A percentile compares a stretch with the other conserved stretches of the same genome.
Conservation (phyloP, 2,797 vertebrate species). For the Coreius guichenoti region DNA sequence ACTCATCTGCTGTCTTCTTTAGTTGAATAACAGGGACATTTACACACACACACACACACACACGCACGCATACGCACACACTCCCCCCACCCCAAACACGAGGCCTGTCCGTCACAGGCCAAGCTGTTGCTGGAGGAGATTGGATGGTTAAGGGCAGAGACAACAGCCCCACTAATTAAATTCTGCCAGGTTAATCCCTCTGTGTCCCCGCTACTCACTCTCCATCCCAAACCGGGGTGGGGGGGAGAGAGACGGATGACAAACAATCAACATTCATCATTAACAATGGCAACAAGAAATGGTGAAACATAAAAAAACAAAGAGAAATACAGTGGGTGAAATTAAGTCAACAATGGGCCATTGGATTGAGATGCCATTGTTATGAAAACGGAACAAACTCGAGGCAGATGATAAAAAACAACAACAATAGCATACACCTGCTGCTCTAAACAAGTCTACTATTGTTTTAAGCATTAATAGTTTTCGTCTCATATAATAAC, state of each 20-base stretch:
- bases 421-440: slow-evolving; percentile 50
- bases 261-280: slow-evolving; percentile 72
- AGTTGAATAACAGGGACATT: slow-evolving; percentile 20
- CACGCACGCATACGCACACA: not conserved
- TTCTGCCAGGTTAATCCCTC: slow-evolving; percentile 93
- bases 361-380: slow-evolving; percentile 27
- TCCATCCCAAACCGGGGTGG: slow-evolving; percentile 72
- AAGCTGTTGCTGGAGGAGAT: slow-evolving; percentile 70
- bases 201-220: slow-evolving; percentile 86
- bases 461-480: slow-evolving; percentile 34
- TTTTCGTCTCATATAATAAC: not conserved
- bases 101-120: slow-evolving; percentile 70
- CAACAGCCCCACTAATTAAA: slow-evolving; percentile 90
- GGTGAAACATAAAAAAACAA: slow-evolving; percentile 51
- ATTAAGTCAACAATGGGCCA: slow-evolving; percentile 43
- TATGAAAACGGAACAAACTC: slow-evolving; percentile 55
- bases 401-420: slow-evolving; percentile 27
- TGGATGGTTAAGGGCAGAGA: slow-evolving; percentile 79
- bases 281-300: slow-evolving; percentile 54
- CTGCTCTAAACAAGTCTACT: slow-evolving; percentile 35
- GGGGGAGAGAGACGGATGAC: slow-evolving; percentile 48
- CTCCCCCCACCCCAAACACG: slow-evolving; percentile 53
- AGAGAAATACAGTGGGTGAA: slow-evolving; percentile 53
- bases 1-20: not conserved
- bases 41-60: not conserved